Evolutionary conservation across 2,797 vertebrate genomes (phyloP), one percentile per base, ranked within the genome.

Genomic region (Distichodus sexfasciatus): DNA sequence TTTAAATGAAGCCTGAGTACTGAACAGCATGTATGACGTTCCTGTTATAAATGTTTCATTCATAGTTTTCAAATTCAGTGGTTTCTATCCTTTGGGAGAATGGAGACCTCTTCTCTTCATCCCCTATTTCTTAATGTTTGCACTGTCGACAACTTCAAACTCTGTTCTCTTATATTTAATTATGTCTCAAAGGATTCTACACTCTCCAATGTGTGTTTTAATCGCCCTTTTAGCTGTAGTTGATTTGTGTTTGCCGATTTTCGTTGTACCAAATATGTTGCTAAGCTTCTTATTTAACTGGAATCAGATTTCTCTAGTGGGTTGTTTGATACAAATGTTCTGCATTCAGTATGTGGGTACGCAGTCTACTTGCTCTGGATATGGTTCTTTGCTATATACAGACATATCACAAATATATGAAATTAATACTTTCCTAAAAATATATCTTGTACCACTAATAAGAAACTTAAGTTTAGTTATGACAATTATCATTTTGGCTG

Each of bases 311-410:
- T 76, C 77, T 3, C 63, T 82, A 4, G 23, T 3, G 0, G 53
- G 68, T 19, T 88, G 83, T 43, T 43, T 43, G 6, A 43, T 43
- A 43, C 41, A 87, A 50, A 85, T 87, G 81, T 85, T 85, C 53
- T 71, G 80, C 24, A 65, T 87, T 28, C 77, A 86, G n/a, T 80
- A 69, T 0, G 78, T 82, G 47, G 84, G 77, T 1, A 65, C 82
- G 4, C 85, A 87, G 24, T 85, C 83, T 1, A 82, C 83, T 86
- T 85, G 81, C 83, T 35, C 19, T 86, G 31, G 82, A 84, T 11
- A n/a, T 41, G 33, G 43, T 82, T 74, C 43, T 80, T 84, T 64
- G 86, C 88, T 55, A 86, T 86, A 66, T 83, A 81, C 63, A 79
- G 23, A 0, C 85, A 83, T 76, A 76, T 33, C 26, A 57, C 12